phyloP scores from a whole-genome alignment of 2,797 vertebrate species.

The Manis javanica region DNA sequence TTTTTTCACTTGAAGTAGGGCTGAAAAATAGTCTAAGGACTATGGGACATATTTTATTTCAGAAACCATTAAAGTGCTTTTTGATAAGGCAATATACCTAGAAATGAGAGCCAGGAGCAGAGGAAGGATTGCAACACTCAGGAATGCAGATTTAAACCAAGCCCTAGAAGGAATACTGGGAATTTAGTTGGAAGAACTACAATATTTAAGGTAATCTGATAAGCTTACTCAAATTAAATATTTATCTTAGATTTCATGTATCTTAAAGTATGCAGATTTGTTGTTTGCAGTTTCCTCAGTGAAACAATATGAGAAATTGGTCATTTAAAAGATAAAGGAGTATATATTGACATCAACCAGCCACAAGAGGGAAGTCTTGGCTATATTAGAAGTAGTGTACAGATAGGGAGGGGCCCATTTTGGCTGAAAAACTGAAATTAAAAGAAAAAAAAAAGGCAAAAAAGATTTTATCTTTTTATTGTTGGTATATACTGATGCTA shows the following conservation, averaged over 20 bases:
- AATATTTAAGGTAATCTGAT: not conserved
- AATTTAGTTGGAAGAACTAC: not conserved
- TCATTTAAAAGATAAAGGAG: slow-evolving; percentile 57
- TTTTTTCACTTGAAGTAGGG: not conserved
- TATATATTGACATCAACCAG: slow-evolving; percentile 73
- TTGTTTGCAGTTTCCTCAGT: slow-evolving; percentile 12
- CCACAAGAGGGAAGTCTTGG: slow-evolving; percentile 84
- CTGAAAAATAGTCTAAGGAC: not conserved
- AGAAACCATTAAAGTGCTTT: not conserved
- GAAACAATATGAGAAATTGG: slow-evolving; percentile 52
- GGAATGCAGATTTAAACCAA: not conserved
- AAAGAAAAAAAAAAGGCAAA: no score
- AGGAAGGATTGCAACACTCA: not conserved
- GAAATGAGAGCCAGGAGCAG: not conserved
- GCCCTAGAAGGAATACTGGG: not conserved
- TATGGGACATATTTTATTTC: slow-evolving; percentile 36
- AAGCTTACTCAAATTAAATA: not conserved
- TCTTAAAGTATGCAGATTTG: not conserved
- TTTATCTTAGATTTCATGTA: slow-evolving; percentile 2
- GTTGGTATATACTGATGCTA: not conserved
- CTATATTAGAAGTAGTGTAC: slow-evolving; percentile 63
- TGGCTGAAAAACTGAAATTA: slow-evolving; percentile 7
- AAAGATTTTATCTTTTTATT: not conserved
- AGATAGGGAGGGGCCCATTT: slow-evolving; percentile 71
- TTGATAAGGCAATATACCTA: not conserved